Percentiles rank a stretch among this genome's conserved stretches.
These are phyloP conservation scores for Metellina segmentata DNA, from an alignment of 2,888 invertebrate genomes.

Conservation along the genomic window DNA sequence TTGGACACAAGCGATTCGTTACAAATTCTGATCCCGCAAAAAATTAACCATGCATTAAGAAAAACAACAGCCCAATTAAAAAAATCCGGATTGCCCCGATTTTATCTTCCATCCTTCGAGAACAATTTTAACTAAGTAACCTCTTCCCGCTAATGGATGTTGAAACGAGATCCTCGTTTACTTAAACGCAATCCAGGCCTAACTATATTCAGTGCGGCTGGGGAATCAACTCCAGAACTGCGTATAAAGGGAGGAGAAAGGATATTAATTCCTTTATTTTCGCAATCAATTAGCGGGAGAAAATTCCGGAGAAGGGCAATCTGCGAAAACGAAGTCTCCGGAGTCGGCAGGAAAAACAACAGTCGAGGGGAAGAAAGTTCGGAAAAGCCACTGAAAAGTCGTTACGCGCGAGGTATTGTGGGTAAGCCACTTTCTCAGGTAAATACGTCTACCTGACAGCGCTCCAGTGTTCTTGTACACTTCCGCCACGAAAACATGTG, in stretches of 20 bases:
- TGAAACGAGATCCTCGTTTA: too few relatives aligned
- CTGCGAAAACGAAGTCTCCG: neutral
- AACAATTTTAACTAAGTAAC: too few relatives aligned
- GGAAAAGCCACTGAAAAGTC: slow-evolving; percentile 21
- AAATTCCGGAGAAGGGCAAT: neutral
- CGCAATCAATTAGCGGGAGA: neutral
- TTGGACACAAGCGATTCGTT: too few relatives aligned
- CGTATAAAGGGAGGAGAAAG: neutral
- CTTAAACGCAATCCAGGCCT: too few relatives aligned
- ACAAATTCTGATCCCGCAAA: too few relatives aligned
- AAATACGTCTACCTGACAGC: slow-evolving; percentile 69
- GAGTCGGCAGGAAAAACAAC: neutral
- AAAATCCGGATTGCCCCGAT: too few relatives aligned
- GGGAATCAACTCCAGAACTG: too few relatives aligned
- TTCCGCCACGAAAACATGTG: slow-evolving; percentile 52
- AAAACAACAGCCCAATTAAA: too few relatives aligned
- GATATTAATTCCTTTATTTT: neutral
- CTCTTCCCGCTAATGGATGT: too few relatives aligned
- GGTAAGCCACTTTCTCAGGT: slow-evolving; percentile 58
- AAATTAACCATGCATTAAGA: too few relatives aligned
- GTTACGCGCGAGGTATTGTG: slow-evolving; percentile 32
- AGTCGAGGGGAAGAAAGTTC: neutral
- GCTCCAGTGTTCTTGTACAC: slow-evolving; percentile 46
- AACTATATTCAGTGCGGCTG: too few relatives aligned
- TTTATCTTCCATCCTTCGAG: too few relatives aligned